These are phyloP conservation scores for Leucophenga montana DNA, from an alignment of 2,888 invertebrate genomes.

Conservation along the genomic window DNA sequence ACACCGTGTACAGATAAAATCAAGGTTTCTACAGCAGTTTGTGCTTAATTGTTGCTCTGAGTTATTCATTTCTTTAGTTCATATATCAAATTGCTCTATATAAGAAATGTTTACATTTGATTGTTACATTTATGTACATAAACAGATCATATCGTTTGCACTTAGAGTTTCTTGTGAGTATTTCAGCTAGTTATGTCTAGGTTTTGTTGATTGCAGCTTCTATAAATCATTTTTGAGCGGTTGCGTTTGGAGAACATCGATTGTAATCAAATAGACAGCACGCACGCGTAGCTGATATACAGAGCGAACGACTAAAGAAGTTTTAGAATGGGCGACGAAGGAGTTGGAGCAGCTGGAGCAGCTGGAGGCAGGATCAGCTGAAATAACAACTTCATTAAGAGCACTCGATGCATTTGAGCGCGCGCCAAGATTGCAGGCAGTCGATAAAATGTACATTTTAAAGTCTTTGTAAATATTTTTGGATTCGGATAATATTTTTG, in stretches of 20 bases:
- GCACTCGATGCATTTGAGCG: background rate
- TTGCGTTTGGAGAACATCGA: conserved; percentile 41
- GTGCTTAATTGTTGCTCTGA: conserved; percentile 8
- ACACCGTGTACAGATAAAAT: conserved; percentile 8
- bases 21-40: too few species aligned
- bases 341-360: background rate
- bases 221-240: conserved; percentile 53
- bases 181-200: too few species aligned
- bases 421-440: background rate
- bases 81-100: too few species aligned
- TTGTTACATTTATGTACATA: conserved; percentile 39
- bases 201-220: conserved; percentile 56
- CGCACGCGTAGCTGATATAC: conserved; percentile 55
- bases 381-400: conserved; percentile 49
- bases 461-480: conserved; percentile 28
- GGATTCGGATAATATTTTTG: background rate
- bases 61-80: background rate
- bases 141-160: conserved; percentile 8
- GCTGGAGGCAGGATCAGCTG: background rate
- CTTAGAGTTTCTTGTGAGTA: too few species aligned
- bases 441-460: conserved; percentile 31
- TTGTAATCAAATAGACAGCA: conserved; percentile 62
- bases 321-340: background rate
- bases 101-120: conserved; percentile 26
- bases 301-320: conserved; percentile 11